Conservation (phyloP, 2,113 vertebrate genomes). For the Ochotona curzoniae region DNA sequence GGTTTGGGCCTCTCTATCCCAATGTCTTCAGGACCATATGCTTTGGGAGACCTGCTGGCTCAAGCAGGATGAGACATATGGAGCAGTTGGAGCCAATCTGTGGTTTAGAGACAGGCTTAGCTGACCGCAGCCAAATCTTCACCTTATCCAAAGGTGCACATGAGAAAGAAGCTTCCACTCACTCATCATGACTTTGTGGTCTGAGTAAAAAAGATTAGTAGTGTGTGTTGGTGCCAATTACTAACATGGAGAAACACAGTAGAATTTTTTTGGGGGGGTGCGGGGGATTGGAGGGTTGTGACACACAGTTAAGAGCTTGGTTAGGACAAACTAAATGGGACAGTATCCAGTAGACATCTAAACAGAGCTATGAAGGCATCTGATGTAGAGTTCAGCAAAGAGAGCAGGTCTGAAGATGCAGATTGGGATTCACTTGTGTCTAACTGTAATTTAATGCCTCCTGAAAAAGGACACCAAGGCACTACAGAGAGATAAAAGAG, state of each 20-base stretch:
- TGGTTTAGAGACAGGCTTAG: background rate
- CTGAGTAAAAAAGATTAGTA: background rate
- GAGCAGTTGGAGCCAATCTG: background rate
- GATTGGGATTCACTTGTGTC: background rate
- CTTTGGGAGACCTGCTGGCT: background rate
- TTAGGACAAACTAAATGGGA: too few species aligned
- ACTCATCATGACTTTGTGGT: background rate
- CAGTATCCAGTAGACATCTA: background rate
- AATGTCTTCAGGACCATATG: background rate
- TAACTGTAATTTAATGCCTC: background rate
- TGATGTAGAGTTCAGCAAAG: background rate
- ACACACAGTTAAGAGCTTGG: background rate
- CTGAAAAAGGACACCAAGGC: background rate
- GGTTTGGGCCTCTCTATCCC: background rate
- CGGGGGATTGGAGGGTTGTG: background rate
- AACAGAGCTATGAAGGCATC: background rate
- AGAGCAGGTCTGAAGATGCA: background rate
- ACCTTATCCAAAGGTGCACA: background rate
- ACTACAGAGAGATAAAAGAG: background rate
- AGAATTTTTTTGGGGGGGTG: background rate
- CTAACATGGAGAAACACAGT: background rate
- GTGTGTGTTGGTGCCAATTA: background rate
- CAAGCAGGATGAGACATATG: background rate
- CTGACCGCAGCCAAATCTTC: background rate
- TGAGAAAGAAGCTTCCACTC: background rate